A percentile compares a stretch with the other conserved stretches of the same genome.
Conservation (phyloP, 2,797 vertebrate species). For the Gymnothorax reevesii region DNA sequence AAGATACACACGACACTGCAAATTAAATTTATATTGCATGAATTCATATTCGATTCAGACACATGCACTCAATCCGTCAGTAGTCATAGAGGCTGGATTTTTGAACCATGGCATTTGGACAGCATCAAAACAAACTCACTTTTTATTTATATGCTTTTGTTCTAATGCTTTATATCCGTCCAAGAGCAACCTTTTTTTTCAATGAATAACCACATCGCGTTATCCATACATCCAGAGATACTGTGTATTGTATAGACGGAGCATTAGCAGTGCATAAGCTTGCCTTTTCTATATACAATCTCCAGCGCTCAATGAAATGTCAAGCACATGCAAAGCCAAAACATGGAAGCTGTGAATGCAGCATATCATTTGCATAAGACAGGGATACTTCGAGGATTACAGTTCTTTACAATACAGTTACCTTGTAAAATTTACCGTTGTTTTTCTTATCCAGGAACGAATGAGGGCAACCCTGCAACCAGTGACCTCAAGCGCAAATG, state of each 20-base stretch:
- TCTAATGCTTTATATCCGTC: neutral
- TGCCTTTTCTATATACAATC: neutral
- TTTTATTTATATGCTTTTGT: neutral
- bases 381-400: neutral
- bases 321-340: neutral
- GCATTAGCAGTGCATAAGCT: neutral
- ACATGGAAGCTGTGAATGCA: neutral
- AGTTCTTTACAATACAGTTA: neutral
- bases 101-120: neutral
- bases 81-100: neutral
- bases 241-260: neutral
- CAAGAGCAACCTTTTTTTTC: neutral
- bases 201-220: neutral
- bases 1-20: neutral
- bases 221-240: neutral
- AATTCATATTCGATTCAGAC: neutral
- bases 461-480: neutral
- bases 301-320: slow-evolving; percentile 1
- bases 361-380: neutral
- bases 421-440: neutral
- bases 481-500: neutral
- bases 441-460: neutral
- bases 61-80: neutral
- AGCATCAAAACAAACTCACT: neutral
- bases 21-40: neutral